These are phyloP conservation scores for Gonioctena quinquepunctata DNA, from an alignment of 1,140 invertebrate genomes.

Conservation along the genomic window DNA sequence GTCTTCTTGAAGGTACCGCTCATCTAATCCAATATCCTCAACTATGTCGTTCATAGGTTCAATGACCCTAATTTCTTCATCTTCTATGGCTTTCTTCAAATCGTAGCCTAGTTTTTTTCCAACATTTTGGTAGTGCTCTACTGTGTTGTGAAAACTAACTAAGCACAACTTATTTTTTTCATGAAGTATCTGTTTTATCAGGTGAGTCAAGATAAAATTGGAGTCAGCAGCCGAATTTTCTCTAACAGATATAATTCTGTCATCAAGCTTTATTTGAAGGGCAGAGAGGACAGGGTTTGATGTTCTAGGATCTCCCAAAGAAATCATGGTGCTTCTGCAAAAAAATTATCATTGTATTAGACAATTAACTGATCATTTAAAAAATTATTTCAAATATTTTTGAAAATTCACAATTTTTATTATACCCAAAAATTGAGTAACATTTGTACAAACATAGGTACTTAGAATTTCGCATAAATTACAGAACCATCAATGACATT, in stretches of 20 bases:
- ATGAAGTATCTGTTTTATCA: constrained; percentile 59
- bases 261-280: constrained; percentile 41
- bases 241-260: constrained; percentile 66
- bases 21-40: constrained; percentile 51
- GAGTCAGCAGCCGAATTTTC: constrained; percentile 71
- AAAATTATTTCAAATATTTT: too few species aligned
- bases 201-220: constrained; percentile 69
- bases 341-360: too few species aligned
- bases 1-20: constrained; percentile 39
- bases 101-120: constrained; percentile 75
- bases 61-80: constrained; percentile 60
- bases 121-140: constrained; percentile 72
- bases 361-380: too few species aligned
- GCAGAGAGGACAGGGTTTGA: constrained; percentile 44
- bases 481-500: too few species aligned
- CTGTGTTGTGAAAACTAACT: constrained; percentile 69
- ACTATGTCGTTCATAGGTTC: constrained; percentile 62
- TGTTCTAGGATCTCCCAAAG: constrained; percentile 25
- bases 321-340: constrained; percentile 16
- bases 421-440: too few species aligned
- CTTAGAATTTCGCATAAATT: too few species aligned
- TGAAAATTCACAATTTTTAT: too few species aligned
- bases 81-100: constrained; percentile 61
- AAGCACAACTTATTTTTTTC: constrained; percentile 64
- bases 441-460: too few species aligned